phyloP scores from a whole-genome alignment of 2,888 invertebrate genomes.

The Noctua fimbriata region DNA sequence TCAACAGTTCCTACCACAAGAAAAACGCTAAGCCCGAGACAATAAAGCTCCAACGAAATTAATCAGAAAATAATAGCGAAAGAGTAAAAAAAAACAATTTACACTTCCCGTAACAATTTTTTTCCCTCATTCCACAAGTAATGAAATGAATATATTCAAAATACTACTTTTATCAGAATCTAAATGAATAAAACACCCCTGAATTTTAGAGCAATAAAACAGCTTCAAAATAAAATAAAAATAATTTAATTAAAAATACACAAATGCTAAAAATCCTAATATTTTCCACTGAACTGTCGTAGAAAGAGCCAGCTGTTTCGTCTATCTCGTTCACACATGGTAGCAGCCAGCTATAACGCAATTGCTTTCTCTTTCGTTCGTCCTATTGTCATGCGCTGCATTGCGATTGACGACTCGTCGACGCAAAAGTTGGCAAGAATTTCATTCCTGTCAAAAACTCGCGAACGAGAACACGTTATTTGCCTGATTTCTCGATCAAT shows the following conservation, averaged over 20 bases:
- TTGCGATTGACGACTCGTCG: slow-evolving; percentile 35
- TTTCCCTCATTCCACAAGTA: neutral
- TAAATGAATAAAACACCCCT: neutral
- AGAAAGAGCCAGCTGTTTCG: slow-evolving; percentile 47
- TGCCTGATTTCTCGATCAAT: slow-evolving; percentile 80
- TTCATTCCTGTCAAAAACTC: slow-evolving; percentile 74
- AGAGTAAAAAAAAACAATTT: neutral
- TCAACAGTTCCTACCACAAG: neutral
- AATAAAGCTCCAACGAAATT: neutral
- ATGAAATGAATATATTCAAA: neutral
- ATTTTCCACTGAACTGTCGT: neutral
- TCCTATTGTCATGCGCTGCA: slow-evolving; percentile 45
- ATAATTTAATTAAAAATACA: too few relatives aligned
- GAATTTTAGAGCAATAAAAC: neutral
- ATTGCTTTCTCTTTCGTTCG: slow-evolving; percentile 36
- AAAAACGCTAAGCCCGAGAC: neutral
- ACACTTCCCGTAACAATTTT: neutral
- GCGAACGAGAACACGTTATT: slow-evolving; percentile 71
- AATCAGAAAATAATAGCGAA: neutral
- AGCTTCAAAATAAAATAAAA: neutral
- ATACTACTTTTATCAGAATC: neutral
- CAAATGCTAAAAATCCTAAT: slow-evolving; percentile 34
- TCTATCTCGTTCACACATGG: slow-evolving; percentile 34
- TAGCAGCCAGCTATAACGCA: neutral
- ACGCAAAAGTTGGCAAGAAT: slow-evolving; percentile 65